phyloP scores from a whole-genome alignment of 2,888 invertebrate species.

The Odontothrips loti region DNA sequence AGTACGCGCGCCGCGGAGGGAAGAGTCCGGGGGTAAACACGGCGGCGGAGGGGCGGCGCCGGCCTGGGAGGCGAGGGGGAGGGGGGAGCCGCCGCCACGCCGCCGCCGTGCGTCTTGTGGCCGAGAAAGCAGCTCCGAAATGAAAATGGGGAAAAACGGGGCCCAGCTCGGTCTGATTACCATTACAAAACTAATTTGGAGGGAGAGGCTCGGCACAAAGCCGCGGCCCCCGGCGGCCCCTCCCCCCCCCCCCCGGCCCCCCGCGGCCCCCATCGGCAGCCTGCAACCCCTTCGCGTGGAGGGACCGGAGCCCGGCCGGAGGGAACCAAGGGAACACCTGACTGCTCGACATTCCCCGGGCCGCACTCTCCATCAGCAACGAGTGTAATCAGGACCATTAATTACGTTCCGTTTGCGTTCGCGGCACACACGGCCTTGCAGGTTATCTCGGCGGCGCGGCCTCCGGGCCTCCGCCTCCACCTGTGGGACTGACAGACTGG shows the following conservation, averaged over 20 bases:
- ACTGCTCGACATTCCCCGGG: neutral
- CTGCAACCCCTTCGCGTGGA: neutral
- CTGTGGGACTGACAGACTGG: too few relatives aligned
- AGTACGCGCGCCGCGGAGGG: too few relatives aligned
- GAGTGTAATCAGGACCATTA: too few relatives aligned
- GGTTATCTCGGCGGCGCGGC: too few relatives aligned
- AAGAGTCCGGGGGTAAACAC: too few relatives aligned
- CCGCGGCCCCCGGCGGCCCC: neutral
- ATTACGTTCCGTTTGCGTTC: too few relatives aligned
- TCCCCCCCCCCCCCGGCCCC: neutral
- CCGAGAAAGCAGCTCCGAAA: neutral
- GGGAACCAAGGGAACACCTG: too few relatives aligned
- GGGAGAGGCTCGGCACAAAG: neutral
- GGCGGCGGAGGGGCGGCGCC: neutral
- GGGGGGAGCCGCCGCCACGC: neutral
- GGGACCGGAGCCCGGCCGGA: neutral
- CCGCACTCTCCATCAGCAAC: too few relatives aligned
- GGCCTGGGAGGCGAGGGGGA: neutral
- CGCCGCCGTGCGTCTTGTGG: neutral
- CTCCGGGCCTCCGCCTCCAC: too few relatives aligned
- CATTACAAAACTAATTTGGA: conserved; percentile 16
- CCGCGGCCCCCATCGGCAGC: neutral
- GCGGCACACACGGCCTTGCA: too few relatives aligned
- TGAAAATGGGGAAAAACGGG: neutral
- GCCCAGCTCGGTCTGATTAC: neutral